Conservation (phyloP, 2,797 vertebrate genomes). For the Heliangelus exortis region DNA sequence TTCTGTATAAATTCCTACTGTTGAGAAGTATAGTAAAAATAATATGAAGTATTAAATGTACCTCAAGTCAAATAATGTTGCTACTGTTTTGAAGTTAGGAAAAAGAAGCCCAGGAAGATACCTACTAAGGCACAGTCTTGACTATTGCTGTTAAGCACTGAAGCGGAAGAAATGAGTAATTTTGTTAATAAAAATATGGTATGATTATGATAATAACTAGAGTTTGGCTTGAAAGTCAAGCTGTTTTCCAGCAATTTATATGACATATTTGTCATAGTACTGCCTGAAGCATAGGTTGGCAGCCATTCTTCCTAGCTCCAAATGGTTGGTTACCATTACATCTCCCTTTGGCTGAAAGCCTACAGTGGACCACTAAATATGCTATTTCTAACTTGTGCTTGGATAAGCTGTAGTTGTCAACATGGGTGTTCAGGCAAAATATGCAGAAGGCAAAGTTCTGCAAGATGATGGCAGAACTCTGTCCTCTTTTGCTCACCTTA, state of each 20-base stretch:
- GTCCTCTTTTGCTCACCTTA: accelerated
- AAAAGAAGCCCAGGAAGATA: background rate
- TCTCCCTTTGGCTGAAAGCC: background rate
- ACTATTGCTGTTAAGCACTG: background rate
- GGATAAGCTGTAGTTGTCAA: background rate
- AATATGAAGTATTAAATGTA: background rate
- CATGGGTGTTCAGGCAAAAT: background rate
- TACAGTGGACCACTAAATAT: background rate
- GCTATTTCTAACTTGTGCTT: background rate
- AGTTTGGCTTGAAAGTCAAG: background rate
- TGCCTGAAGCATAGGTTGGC: background rate
- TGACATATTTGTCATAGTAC: background rate
- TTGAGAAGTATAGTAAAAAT: background rate
- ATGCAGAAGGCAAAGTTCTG: background rate
- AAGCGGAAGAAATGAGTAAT: constrained; percentile 15
- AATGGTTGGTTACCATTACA: background rate
- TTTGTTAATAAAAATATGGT: constrained; percentile 11
- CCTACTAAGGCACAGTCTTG: background rate
- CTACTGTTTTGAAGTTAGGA: background rate
- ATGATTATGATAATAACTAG: background rate
- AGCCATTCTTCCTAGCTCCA: background rate
- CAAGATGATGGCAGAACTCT: background rate
- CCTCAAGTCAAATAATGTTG: constrained; percentile 36
- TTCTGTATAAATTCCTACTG: background rate
- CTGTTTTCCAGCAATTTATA: background rate